These are phyloP conservation scores for Hydrotaea diabolus DNA, from an alignment of 2,888 invertebrate species.

Conservation along the genomic window DNA sequence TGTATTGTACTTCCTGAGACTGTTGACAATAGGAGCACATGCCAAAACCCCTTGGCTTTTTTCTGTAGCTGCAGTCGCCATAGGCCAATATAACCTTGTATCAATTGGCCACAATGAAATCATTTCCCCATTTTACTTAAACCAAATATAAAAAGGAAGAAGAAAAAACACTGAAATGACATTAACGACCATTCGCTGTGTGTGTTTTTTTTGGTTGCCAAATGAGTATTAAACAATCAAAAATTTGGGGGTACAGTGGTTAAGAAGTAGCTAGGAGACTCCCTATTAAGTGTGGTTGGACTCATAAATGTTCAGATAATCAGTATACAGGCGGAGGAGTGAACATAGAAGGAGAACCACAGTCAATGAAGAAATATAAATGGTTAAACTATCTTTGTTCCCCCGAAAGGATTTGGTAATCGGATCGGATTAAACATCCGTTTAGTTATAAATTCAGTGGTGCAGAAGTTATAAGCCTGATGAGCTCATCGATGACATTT, in stretches of 20 bases:
- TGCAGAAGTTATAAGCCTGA: too few species aligned
- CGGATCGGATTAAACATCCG: too few species aligned
- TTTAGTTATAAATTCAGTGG: too few species aligned
- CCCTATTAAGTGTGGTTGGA: too few species aligned
- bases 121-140: slow-evolving; percentile 43
- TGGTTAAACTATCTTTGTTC: too few species aligned
- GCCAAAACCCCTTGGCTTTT: slow-evolving; percentile 21
- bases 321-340: too few species aligned
- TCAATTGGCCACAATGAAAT: slow-evolving; percentile 54
- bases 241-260: too few species aligned
- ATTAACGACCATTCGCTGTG: slow-evolving; percentile 6
- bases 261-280: too few species aligned
- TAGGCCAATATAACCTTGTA: slow-evolving; percentile 45
- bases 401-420: too few species aligned
- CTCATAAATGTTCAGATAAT: too few species aligned
- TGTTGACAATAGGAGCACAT: not conserved
- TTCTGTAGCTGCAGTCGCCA: slow-evolving; percentile 6
- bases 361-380: not conserved
- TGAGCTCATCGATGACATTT: too few species aligned
- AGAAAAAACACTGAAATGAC: slow-evolving; percentile 28
- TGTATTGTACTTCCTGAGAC: not conserved
- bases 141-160: slow-evolving; percentile 19
- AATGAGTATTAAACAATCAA: slow-evolving; percentile 20
- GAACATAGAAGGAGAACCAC: too few species aligned
- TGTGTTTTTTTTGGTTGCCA: slow-evolving; percentile 27